A percentile compares a stretch with the other conserved stretches of the same genome.
These are phyloP conservation scores for Stichopus chloronotus DNA, from an alignment of 35 echinoderm and acorn worm species.

Conservation along the genomic window DNA sequence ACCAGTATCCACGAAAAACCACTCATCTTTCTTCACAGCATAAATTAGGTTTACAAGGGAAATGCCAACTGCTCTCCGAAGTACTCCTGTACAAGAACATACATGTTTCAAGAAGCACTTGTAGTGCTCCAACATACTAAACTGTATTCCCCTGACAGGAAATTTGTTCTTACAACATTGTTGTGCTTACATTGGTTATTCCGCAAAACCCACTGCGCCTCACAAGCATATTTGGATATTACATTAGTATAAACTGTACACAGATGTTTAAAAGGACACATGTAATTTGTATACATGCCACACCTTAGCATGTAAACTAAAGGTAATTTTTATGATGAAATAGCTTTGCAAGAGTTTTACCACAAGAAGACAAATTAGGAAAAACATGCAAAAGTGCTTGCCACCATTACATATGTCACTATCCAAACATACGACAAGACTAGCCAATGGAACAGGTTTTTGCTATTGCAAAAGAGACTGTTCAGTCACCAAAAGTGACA, in stretches of 20 bases:
- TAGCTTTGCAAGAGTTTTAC: neutral
- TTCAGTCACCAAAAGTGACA: conserved; percentile 12
- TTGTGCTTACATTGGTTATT: too few relatives aligned
- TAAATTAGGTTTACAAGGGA: neutral
- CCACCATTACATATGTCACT: neutral
- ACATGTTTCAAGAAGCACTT: neutral
- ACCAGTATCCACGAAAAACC: neutral
- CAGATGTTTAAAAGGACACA: too few relatives aligned
- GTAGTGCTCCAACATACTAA: neutral
- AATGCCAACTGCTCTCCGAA: neutral
- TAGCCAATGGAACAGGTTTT: neutral
- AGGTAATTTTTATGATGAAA: too few relatives aligned
- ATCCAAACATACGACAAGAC: conserved; percentile 2
- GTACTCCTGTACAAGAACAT: neutral
- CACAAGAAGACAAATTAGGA: neutral
- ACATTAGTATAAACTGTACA: too few relatives aligned
- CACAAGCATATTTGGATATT: too few relatives aligned
- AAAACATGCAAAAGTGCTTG: neutral
- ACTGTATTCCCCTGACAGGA: neutral
- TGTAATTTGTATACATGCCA: too few relatives aligned
- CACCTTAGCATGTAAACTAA: too few relatives aligned
- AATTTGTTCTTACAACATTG: neutral
- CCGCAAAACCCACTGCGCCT: too few relatives aligned
- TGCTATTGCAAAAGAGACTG: neutral
- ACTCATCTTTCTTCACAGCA: neutral